Base-by-base conservation (phyloP, 1,140 invertebrate species). In the Pseudachorutes palmiensis region DNA sequence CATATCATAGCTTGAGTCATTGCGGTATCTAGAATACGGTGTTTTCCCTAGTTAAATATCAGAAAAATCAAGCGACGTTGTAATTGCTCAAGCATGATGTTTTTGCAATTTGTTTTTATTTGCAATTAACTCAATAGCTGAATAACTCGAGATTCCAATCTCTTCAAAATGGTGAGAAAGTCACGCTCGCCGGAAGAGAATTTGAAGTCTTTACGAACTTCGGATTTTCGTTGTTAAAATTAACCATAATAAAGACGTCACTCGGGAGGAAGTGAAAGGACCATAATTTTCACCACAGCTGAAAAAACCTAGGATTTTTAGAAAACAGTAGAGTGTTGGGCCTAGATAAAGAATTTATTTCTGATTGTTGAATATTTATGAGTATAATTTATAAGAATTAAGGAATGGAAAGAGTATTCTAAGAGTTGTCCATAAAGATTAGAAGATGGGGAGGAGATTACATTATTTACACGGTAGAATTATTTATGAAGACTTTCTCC, bases 341-440 rank as follows among this genome's bases (percentile, higher is more conserved):
- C n/a, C n/a, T n/a, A n/a, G n/a, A n/a, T n/a, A n/a, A n/a, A n/a
- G n/a, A n/a, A n/a, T n/a, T n/a, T n/a, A n/a, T n/a, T n/a, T n/a
- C n/a, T n/a, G n/a, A n/a, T n/a, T n/a, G n/a, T n/a, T 45, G 51
- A 55, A 55, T 45, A 55, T 55, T 55, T 55, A 55, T 55, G 51
- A 55, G 12, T 5, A 9, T 55, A 55, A 24, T 55, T 9, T 26
- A 55, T 5, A 26, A 5, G 51, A 55, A 55, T 55, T 55, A 55
- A 22, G 36, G 36, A 9, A 45, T 9, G 36, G 19, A 19, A 45
- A 45, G 36, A 45, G 19, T 55, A 55, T 14, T 12, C 24, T 55
- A 5, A 5, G 24, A 26, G 51, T 55, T 55, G 12, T 55, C 51
- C 12, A 55, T 12, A 22, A 26, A 55, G 5, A 55, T n/a, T n/a